A percentile compares a stretch with the other conserved stretches of the same genome.
Evolutionary conservation across 2,888 invertebrate genomes (phyloP).

Genomic region (Eudasyphora cyanicolor): DNA sequence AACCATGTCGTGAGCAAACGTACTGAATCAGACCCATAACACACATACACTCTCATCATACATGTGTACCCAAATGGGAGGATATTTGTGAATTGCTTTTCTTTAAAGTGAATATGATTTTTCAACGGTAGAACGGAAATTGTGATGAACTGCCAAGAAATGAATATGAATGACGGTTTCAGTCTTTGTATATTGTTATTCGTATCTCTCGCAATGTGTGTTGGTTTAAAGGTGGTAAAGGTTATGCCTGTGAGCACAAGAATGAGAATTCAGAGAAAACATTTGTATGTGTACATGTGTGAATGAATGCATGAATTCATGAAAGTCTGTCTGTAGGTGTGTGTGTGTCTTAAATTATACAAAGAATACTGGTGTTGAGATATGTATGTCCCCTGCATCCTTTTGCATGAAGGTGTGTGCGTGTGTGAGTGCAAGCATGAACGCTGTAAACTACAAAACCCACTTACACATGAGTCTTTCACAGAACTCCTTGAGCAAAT

Average conservation of each 20-base stretch:
- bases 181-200: too few species aligned
- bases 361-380: neutral
- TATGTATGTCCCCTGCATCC: too few species aligned
- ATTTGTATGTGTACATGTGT: too few species aligned
- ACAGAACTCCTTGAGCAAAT: conserved; percentile 36
- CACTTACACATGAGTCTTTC: neutral
- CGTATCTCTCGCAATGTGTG: too few species aligned
- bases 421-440: conserved; percentile 13
- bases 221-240: neutral
- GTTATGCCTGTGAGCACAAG: too few species aligned
- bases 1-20: conserved; percentile 1
- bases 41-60: neutral
- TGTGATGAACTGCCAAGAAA: conserved; percentile 36
- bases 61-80: neutral
- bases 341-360: neutral
- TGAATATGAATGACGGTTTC: neutral
- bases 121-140: neutral
- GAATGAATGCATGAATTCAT: neutral
- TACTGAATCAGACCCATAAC: neutral
- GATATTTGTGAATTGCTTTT: neutral
- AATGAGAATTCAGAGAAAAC: too few species aligned
- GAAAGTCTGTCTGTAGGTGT: neutral
- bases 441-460: neutral
- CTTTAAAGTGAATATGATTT: neutral
- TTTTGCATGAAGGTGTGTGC: neutral